A percentile compares a stretch with the other conserved stretches of the same genome.
phyloP scores from a whole-genome alignment of 2,888 invertebrate species.

The Zonitis immaculata region DNA sequence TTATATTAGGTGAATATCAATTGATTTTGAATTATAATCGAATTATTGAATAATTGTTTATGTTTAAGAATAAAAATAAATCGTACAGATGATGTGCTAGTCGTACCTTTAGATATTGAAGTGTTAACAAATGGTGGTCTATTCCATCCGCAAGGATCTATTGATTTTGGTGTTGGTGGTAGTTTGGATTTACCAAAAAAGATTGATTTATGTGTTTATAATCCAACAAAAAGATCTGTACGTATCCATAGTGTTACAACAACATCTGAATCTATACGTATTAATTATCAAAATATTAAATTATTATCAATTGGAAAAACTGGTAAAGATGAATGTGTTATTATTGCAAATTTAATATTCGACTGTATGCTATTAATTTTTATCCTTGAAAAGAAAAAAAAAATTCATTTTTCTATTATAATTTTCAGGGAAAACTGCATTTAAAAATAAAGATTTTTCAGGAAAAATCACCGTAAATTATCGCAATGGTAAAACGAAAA shows the following conservation, averaged over 20 bases:
- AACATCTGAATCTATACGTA: slow-evolving; percentile 60
- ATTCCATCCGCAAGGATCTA: slow-evolving; percentile 68
- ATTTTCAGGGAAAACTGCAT: slow-evolving; percentile 54
- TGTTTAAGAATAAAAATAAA: slow-evolving; percentile 72
- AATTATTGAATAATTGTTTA: slow-evolving; percentile 20
- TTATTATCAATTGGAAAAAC: slow-evolving; percentile 60
- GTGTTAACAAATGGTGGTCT: slow-evolving; percentile 65
- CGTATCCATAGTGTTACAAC: slow-evolving; percentile 61
- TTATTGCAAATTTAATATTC: slow-evolving; percentile 64
- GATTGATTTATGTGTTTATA: slow-evolving; percentile 60
- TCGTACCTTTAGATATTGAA: slow-evolving; percentile 82
- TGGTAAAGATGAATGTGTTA: slow-evolving; percentile 42
- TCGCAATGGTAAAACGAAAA: slow-evolving; percentile 48
- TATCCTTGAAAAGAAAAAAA: no score
- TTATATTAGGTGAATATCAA: slow-evolving; percentile 60
- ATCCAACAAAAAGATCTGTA: slow-evolving; percentile 61
- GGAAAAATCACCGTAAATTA: slow-evolving; percentile 56
- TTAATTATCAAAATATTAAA: slow-evolving; percentile 62
- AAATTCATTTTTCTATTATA: no score
- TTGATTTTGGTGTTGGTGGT: slow-evolving; percentile 81
- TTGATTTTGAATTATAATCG: not conserved
- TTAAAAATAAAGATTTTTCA: slow-evolving; percentile 53
- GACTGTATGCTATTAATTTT: slow-evolving; percentile 72
- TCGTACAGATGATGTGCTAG: slow-evolving; percentile 62
- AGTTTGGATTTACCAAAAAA: slow-evolving; percentile 61